phyloP scores from a whole-genome alignment of 2,888 invertebrate genomes.

The Poecilobothrus nobilitatus region DNA sequence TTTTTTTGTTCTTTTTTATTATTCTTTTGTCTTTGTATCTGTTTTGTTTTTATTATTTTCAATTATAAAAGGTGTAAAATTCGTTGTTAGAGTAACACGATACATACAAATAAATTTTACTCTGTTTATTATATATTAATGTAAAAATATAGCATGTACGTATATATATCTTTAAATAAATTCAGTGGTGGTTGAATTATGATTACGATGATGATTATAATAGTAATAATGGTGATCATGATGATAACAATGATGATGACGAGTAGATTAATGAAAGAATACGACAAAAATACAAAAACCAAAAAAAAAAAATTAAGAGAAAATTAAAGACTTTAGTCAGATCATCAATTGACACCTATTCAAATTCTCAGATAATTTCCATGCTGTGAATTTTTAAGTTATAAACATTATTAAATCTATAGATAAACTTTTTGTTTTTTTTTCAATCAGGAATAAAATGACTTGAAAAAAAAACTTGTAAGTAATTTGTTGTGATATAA shows the following conservation, averaged over 20 bases:
- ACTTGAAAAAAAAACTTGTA: too few species aligned
- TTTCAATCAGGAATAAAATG: too few species aligned
- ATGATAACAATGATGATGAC: background rate
- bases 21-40: too few species aligned
- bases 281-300: background rate
- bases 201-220: too few species aligned
- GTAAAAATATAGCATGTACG: too few species aligned
- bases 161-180: too few species aligned
- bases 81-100: background rate
- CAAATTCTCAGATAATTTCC: background rate
- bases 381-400: background rate
- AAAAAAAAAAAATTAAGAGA: background rate
- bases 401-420: too few species aligned
- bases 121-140: too few species aligned
- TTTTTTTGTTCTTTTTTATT: background rate
- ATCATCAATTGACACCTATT: background rate
- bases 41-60: background rate
- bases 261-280: background rate
- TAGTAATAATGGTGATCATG: too few species aligned
- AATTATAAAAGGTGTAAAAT: background rate
- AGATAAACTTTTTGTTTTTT: too few species aligned
- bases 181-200: too few species aligned
- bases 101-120: background rate
- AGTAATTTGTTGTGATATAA: background rate
- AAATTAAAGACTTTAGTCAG: background rate